Base-by-base conservation (phyloP, 1,140 invertebrate genomes). In the Drosophila sp. region DNA sequence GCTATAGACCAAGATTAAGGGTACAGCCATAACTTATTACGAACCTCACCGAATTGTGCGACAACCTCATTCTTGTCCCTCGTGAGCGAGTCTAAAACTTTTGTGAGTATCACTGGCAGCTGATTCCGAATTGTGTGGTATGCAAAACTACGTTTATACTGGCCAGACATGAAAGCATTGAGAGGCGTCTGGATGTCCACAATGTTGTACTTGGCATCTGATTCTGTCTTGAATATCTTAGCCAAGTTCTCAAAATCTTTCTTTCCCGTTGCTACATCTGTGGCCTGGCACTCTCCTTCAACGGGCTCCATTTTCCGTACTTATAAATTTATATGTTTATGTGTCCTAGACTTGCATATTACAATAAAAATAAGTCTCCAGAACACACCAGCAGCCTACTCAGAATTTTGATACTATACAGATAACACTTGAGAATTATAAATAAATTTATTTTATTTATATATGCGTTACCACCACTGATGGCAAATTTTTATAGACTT, bases 31-130 rank as follows among this genome's bases (percentile, higher is more conserved):
- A 57, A 51, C 7, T 45, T 45, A 34, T 43, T 78, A 73, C 73
- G 93, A 93, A 97, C 97, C 92, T 94, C 91, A 76, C 95, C 95
- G 93, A 95, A 94, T 71, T 94, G 78, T 38, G 94, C 84, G 64
- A 93, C 92, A 69, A 98, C 94, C 64, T 94, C 92, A 25, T 94
- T 93, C 86, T 97, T 97, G 76, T 95, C 95, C 79, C 95, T 93
- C 43, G 95, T 96, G 36, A 98, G 77, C 53, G 94, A 94, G 92
- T 99, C 98, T 72, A 98, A 95, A n/a, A 98, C 93, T 93, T 96
- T 96, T 0, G 97, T 98, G 61, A 99, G 89, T 81, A 98, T 98
- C 0, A 98, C 94, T 34, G 98, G 98, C 63, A 98, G 91, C 67
- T 97, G 93, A 80, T 97, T 96, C 81, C 96, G 97, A 6, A 99